Evolutionary conservation across 1,140 invertebrate species (phyloP).

Genomic region (Euglossa dilemma): DNA sequence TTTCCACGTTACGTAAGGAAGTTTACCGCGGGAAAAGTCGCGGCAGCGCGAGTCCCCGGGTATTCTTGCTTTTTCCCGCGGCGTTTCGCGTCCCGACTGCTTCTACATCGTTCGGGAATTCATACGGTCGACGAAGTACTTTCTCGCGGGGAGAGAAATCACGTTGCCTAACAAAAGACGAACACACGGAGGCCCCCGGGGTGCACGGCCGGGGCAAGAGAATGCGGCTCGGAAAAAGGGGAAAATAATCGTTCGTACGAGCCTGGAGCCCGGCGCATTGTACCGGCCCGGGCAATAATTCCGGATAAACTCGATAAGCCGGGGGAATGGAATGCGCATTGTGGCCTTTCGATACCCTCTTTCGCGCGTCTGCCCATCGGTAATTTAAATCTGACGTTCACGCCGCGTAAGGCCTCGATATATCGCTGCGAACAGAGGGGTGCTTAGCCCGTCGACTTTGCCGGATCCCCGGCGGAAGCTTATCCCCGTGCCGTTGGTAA

Average conservation of each 20-base stretch:
- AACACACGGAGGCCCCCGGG: no score
- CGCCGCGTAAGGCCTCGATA: neutral
- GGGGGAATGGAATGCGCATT: slow-evolving; percentile 30
- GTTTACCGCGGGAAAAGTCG: neutral
- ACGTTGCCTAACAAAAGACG: neutral
- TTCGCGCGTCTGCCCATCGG: neutral
- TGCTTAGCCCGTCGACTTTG: neutral
- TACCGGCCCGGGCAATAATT: slow-evolving; percentile 20
- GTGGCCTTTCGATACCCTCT: slow-evolving; percentile 41
- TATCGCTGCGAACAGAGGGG: neutral
- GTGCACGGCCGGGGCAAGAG: neutral
- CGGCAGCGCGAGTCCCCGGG: neutral
- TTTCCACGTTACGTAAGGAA: neutral
- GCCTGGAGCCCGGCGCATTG: neutral
- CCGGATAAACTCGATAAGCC: slow-evolving; percentile 28
- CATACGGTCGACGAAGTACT: neutral
- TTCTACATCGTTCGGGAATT: neutral
- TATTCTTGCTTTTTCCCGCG: slow-evolving; percentile 1
- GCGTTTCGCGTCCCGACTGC: neutral
- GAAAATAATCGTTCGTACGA: slow-evolving; percentile 19
- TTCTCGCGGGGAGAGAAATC: neutral
- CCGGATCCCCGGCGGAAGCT: neutral
- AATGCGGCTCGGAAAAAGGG: neutral
- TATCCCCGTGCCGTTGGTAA: no score
- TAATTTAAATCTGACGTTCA: slow-evolving; percentile 32